A percentile compares a stretch with the other conserved stretches of the same genome.
phyloP scores from a whole-genome alignment of 1,140 invertebrate genomes.

The Drosophila sechellia region DNA sequence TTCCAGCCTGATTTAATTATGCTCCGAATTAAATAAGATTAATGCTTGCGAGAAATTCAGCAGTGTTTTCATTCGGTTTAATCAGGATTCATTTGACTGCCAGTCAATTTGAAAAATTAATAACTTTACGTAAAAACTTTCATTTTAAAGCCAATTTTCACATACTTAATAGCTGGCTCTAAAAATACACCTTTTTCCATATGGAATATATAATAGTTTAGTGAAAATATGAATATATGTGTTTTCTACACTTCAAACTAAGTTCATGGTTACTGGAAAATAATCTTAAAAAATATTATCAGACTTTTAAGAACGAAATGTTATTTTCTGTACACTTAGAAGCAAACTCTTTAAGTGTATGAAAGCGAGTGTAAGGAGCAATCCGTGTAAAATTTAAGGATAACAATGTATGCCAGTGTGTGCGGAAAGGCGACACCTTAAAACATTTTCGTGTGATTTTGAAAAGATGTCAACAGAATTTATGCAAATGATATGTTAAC shows the following conservation, averaged over 20 bases:
- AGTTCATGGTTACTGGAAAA: too few relatives aligned
- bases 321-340: too few relatives aligned
- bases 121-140: neutral
- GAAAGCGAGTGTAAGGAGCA: conserved; percentile 7
- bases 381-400: conserved; percentile 39
- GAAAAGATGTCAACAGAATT: conserved; percentile 83
- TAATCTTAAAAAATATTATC: too few relatives aligned
- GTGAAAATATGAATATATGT: too few relatives aligned
- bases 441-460: conserved; percentile 83
- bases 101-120: conserved; percentile 9
- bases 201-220: too few relatives aligned
- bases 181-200: too few relatives aligned
- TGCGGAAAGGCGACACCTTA: conserved; percentile 65
- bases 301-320: too few relatives aligned
- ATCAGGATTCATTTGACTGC: neutral
- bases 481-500: conserved; percentile 83
- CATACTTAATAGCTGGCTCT: neutral
- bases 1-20: conserved; percentile 37
- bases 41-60: neutral
- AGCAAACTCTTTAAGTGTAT: conserved; percentile 18
- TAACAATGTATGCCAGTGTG: conserved; percentile 43
- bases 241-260: too few relatives aligned
- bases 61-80: neutral
- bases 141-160: neutral
- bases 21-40: conserved; percentile 2